phyloP scores from a whole-genome alignment of 2,888 invertebrate genomes.

The Ophion obscuratus region DNA sequence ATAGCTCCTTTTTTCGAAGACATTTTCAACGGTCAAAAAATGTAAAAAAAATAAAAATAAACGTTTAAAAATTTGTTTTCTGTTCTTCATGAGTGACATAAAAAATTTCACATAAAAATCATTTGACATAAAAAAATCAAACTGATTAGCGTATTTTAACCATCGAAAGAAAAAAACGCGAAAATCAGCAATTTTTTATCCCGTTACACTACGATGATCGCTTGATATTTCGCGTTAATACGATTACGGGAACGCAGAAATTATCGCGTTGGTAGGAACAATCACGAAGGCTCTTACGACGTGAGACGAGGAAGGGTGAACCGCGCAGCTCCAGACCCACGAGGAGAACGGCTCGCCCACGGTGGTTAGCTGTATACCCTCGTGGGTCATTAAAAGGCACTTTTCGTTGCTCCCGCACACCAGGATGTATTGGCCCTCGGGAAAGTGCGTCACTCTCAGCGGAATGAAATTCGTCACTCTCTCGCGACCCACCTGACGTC shows the following conservation, averaged over 20 bases:
- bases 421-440: slow-evolving; percentile 92
- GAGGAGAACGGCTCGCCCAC: slow-evolving; percentile 91
- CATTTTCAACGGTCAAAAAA: too few relatives aligned
- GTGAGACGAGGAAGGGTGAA: slow-evolving; percentile 90
- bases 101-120: too few relatives aligned
- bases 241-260: not conserved
- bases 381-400: slow-evolving; percentile 91
- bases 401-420: slow-evolving; percentile 92
- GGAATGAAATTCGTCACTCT: slow-evolving; percentile 91
- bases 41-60: too few relatives aligned
- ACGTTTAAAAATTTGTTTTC: too few relatives aligned
- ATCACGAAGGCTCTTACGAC: slow-evolving; percentile 85
- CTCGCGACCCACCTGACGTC: slow-evolving; percentile 92
- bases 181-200: too few relatives aligned
- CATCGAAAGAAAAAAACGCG: too few relatives aligned
- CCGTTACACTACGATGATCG: too few relatives aligned
- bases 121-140: too few relatives aligned
- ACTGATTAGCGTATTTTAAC: too few relatives aligned
- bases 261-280: not conserved
- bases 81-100: too few relatives aligned
- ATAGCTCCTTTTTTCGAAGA: too few relatives aligned
- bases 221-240: too few relatives aligned
- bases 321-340: slow-evolving; percentile 95
- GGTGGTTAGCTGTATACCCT: slow-evolving; percentile 91
- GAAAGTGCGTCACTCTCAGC: slow-evolving; percentile 90